Evolutionary conservation across 2,797 vertebrate genomes (phyloP), one percentile per base, ranked within the genome.

Genomic region (Tapirus indicus): DNA sequence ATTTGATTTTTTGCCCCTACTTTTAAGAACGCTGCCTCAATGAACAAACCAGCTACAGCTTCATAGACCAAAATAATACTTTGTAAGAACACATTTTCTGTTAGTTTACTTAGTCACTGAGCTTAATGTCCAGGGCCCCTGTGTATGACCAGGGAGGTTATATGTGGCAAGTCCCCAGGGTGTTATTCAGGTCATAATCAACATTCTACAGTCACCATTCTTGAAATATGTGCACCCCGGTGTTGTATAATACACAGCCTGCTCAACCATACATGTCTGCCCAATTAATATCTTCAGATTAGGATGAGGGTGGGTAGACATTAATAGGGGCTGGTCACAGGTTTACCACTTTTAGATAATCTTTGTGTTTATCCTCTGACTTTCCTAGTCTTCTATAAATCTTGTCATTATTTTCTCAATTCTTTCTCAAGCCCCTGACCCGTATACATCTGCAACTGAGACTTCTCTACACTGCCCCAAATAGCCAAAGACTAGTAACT

Each of bases 11-110:
- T 72, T 13, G 4, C 25, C 38, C 5, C 52, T 4, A 7, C 2
- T 35, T 94, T 96, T 83, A 94, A 90, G 52, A 96, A 75, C 16
- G 83, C 25, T 69, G 29, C 54, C 84, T 87, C 83, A 66, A 35
- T 64, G n/a, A 49, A 56, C 93, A 86, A 92, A 64, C 32, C 23
- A 83, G 69, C 17, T 56, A 27, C 1, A 38, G 47, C 60, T 10
- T 60, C 41, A 60, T 23, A 88, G 21, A 86, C 16, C 29, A 68
- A 91, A 75, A 35, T 17, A 58, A 58, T 41, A 64, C 27, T 89
- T 71, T 35, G 18, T 60, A 68, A 87, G 77, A 25, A 38, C 38
- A n/a, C 27, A 88, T 49, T 97, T 58, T 82, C 47, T 17, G 32
- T n/a, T 75, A 77, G 62, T 68, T 83, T 77, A 68, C 79, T 83